phyloP scores from a whole-genome alignment of 1,140 invertebrate genomes.

The Drepana arcuata region DNA sequence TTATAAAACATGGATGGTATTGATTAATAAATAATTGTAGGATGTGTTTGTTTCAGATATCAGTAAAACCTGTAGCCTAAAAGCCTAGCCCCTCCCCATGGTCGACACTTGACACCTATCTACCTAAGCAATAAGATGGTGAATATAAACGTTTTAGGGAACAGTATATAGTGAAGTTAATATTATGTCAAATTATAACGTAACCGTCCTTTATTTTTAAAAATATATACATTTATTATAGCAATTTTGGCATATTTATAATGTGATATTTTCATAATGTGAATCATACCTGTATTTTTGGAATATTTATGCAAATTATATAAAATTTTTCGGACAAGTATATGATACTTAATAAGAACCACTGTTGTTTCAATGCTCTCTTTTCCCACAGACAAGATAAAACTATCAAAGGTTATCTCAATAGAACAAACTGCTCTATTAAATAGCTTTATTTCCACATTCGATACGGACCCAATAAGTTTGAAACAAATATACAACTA shows the following conservation, averaged over 20 bases:
- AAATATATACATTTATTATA: slow-evolving; percentile 51
- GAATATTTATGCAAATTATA: slow-evolving; percentile 59
- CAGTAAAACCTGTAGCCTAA: slow-evolving; percentile 10
- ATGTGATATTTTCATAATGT: slow-evolving; percentile 61
- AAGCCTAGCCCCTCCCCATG: too few species aligned
- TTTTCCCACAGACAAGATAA: too few species aligned
- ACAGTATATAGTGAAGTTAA: slow-evolving; percentile 44
- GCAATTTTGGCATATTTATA: slow-evolving; percentile 55
- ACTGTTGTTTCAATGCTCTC: too few species aligned
- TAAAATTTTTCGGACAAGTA: slow-evolving; percentile 58
- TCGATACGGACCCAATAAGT: too few species aligned
- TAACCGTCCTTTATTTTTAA: slow-evolving; percentile 51
- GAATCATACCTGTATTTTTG: slow-evolving; percentile 57
- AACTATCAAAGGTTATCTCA: too few species aligned
- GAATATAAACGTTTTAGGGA: slow-evolving; percentile 20
- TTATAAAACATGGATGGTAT: too few species aligned
- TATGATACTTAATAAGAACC: slow-evolving; percentile 31
- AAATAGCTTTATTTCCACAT: too few species aligned
- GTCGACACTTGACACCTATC: too few species aligned
- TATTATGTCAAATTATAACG: slow-evolving; percentile 46
- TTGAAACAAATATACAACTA: too few species aligned
- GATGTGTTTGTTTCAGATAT: slow-evolving; percentile 16
- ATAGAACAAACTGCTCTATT: too few species aligned
- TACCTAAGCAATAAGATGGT: slow-evolving; percentile 20
- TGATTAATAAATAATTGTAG: too few species aligned